phyloP scores from a whole-genome alignment of 1,140 invertebrate genomes.

The Stegodyphus mimosarum region DNA sequence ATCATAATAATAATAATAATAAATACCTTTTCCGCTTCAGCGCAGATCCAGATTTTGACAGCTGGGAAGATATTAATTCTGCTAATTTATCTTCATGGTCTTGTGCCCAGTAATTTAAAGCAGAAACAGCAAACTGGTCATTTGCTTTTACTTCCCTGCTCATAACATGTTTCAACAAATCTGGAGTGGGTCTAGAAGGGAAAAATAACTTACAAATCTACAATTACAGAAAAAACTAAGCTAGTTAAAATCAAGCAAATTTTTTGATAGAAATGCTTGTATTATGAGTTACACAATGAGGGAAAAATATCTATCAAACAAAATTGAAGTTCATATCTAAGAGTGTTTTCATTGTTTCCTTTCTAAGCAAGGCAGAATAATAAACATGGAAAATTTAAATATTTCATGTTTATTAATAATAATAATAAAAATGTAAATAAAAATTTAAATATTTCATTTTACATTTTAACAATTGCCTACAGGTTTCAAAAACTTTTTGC shows the following conservation, averaged over 20 bases:
- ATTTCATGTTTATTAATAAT: too few relatives aligned
- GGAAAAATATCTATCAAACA: too few relatives aligned
- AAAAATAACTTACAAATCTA: neutral
- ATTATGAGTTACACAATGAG: neutral
- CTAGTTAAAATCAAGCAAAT: neutral
- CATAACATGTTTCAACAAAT: slow-evolving; percentile 85
- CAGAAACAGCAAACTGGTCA: slow-evolving; percentile 83
- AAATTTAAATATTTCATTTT: too few relatives aligned
- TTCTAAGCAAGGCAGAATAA: too few relatives aligned
- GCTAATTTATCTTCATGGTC: slow-evolving; percentile 89
- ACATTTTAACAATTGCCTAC: too few relatives aligned
- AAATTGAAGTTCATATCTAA: too few relatives aligned
- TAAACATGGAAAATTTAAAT: too few relatives aligned
- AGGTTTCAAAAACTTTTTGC: too few relatives aligned
- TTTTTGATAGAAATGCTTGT: neutral
- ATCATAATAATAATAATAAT: neutral
- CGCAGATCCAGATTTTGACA: slow-evolving; percentile 74
- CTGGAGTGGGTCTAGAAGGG: slow-evolving; percentile 78
- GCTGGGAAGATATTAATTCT: slow-evolving; percentile 79
- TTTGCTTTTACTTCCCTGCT: slow-evolving; percentile 79
- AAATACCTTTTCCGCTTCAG: slow-evolving; percentile 85
- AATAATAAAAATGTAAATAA: too few relatives aligned
- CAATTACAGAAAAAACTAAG: neutral
- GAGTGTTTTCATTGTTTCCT: too few relatives aligned
- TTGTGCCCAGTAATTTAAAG: slow-evolving; percentile 91